These are phyloP conservation scores for Betta splendens DNA, from an alignment of 2,797 vertebrate genomes.

Conservation along the genomic window DNA sequence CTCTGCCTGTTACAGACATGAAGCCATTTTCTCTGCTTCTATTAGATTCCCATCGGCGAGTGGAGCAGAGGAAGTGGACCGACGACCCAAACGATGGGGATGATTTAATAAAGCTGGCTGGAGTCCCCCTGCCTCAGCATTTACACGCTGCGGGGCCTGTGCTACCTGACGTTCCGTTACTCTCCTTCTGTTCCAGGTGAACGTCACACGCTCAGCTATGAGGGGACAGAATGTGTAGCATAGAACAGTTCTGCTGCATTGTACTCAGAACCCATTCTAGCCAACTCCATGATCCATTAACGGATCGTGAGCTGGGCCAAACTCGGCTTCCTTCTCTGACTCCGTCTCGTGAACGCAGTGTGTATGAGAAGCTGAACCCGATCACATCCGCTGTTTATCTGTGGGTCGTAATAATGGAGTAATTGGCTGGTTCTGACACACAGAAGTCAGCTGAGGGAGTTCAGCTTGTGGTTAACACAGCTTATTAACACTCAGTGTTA, in stretches of 20 bases:
- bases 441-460: slow-evolving; percentile 54
- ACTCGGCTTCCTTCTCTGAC: too few relatives aligned
- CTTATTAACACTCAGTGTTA: slow-evolving; percentile 38
- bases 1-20: slow-evolving; percentile 49
- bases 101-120: slow-evolving; percentile 22
- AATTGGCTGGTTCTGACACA: slow-evolving; percentile 35
- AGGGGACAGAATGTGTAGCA: too few relatives aligned
- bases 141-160: too few relatives aligned
- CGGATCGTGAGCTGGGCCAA: too few relatives aligned
- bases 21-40: slow-evolving; percentile 49
- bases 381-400: slow-evolving; percentile 38
- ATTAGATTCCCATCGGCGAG: slow-evolving; percentile 60
- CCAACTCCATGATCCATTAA: too few relatives aligned
- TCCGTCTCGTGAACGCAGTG: too few relatives aligned
- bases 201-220: too few relatives aligned
- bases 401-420: slow-evolving; percentile 21
- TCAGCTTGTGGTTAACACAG: slow-evolving; percentile 26
- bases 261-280: too few relatives aligned
- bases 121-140: too few relatives aligned
- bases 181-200: too few relatives aligned
- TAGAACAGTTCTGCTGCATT: too few relatives aligned
- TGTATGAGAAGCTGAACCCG: not conserved
- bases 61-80: slow-evolving; percentile 24
- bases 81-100: slow-evolving; percentile 15
- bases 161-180: too few relatives aligned